Conservation (phyloP, 2,113 vertebrate species). For the Scartelaos histophorus region DNA sequence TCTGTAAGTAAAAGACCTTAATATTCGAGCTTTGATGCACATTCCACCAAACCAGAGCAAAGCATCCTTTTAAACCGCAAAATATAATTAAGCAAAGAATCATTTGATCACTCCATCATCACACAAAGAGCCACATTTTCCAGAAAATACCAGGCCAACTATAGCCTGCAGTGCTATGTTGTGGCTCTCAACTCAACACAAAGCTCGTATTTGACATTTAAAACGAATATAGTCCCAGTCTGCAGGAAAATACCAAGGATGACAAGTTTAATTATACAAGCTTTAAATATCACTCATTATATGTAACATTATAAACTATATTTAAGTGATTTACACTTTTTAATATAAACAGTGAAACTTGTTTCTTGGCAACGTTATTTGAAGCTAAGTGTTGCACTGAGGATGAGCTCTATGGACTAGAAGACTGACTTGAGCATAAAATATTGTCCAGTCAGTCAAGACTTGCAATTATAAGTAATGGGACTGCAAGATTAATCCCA, state of each 20-base stretch:
- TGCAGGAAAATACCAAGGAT: slow-evolving; percentile 6
- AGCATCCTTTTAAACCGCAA: background rate
- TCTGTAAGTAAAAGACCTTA: background rate
- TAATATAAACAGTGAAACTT: background rate
- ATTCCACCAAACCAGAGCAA: background rate
- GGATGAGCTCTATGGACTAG: slow-evolving; percentile 1
- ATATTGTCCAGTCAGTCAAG: too few relatives aligned
- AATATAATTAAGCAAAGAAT: background rate
- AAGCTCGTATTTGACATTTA: slow-evolving; percentile 8
- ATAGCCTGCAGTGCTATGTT: slow-evolving; percentile 1
- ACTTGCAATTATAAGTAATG: too few relatives aligned
- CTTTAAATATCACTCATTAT: slow-evolving; percentile 4
- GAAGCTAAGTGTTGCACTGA: slow-evolving; percentile 21
- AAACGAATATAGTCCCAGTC: background rate
- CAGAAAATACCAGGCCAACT: slow-evolving; percentile 7
- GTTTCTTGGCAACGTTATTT: background rate
- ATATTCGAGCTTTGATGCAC: background rate
- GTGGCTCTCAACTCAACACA: slow-evolving; percentile 1
- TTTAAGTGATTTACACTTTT: background rate
- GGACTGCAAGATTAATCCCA: too few relatives aligned
- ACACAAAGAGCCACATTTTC: background rate
- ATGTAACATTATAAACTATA: background rate
- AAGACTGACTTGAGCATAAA: too few relatives aligned
- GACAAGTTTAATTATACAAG: background rate
- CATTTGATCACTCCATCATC: background rate